phyloP scores from a whole-genome alignment of 2,888 invertebrate species.

The Tiliacea aurago region DNA sequence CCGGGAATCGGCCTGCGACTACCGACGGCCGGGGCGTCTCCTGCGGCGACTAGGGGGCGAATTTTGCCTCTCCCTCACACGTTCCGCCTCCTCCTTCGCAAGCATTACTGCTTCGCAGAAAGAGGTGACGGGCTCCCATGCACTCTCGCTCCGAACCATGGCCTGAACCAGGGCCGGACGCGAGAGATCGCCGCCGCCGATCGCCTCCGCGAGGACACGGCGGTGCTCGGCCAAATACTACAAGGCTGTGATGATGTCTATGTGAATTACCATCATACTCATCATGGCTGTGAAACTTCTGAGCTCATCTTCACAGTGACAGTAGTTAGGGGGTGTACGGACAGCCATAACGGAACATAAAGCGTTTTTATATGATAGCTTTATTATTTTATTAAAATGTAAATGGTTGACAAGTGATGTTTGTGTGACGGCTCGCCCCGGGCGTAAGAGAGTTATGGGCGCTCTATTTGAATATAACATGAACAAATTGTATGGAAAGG shows the following conservation, averaged over 20 bases:
- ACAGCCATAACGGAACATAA: slow-evolving; percentile 71
- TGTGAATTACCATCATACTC: background rate
- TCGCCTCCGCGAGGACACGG: too few species aligned
- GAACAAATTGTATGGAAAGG: slow-evolving; percentile 40
- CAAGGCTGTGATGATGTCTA: background rate
- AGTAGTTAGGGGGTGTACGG: slow-evolving; percentile 58
- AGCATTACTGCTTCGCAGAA: too few species aligned
- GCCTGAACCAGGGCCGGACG: too few species aligned
- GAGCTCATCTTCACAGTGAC: background rate
- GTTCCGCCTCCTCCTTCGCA: too few species aligned
- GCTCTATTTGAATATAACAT: slow-evolving; percentile 59
- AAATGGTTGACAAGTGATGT: slow-evolving; percentile 78
- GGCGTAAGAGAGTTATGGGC: slow-evolving; percentile 58
- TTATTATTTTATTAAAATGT: slow-evolving; percentile 80
- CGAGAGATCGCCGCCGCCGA: too few species aligned
- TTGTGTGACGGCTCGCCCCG: slow-evolving; percentile 64
- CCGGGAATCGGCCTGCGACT: too few species aligned
- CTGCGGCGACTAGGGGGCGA: too few species aligned
- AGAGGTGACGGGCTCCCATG: too few species aligned
- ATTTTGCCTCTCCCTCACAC: too few species aligned
- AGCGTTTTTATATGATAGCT: slow-evolving; percentile 71
- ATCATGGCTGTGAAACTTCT: slow-evolving; percentile 17
- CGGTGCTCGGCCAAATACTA: too few species aligned
- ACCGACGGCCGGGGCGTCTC: too few species aligned
- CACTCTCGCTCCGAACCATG: too few species aligned